Base-by-base conservation (phyloP, 2,888 invertebrate species). In the Clusia tigrina region DNA sequence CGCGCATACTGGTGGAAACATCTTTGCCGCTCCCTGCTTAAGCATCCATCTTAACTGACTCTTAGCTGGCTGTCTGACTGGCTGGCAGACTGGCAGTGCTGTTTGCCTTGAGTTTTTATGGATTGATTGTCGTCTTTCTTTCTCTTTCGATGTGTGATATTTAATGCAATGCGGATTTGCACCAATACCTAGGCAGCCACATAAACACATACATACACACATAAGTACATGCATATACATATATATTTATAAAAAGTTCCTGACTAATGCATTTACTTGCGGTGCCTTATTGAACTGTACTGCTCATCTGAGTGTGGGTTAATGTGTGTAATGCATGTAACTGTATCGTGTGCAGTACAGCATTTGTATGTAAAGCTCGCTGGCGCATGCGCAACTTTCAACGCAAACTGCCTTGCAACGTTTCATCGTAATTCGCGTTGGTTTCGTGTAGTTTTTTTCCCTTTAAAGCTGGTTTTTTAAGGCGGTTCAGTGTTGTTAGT, bases 81-180 rank as follows among this genome's bases (percentile, higher is more conserved):
- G n/a, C n/a, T n/a, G n/a, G n/a, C n/a, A n/a, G n/a, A n/a, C n/a
- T n/a, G n/a, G n/a, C n/a, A n/a, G n/a, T 67, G 71, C 68, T 67
- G 76, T 74, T 74, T 72, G 74, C 74, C 74, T 74, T 77, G 76
- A 75, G 76, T 69, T 53, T 60, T 53, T 38, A 58, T 51, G 46
- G 12, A 42, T 15, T 10, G 10, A 12, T 32, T 32, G 32, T 32
- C 12, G 42, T 42, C n/a, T 48, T 48, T 46, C 20, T 54, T 20
- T 12, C 37, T 32, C 56, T 56, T 55, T 10, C 38, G 52, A 20
- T 38, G 5, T 26, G 10, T 22, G 22, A 24, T 23, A 57, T 56
- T 54, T 17, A 70, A 69, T 69, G 76, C 73, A 77, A 72, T 72
- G 77, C 77, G 74, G 74, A 74, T 76, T 74, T 74, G 74, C 76